phyloP scores from a whole-genome alignment of 2,797 vertebrate species.

The Nannoperca obscura region DNA sequence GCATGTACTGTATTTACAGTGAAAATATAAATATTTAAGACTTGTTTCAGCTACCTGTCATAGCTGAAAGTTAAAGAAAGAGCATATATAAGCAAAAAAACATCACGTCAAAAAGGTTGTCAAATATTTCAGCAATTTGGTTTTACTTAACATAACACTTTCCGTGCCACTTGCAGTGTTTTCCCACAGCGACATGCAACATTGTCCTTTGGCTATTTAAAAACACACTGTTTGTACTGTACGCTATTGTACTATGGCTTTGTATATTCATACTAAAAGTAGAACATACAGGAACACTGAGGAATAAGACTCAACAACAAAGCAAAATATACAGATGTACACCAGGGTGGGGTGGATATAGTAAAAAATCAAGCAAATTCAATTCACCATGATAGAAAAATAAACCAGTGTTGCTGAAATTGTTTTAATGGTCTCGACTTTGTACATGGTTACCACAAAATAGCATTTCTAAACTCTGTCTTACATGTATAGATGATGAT shows the following conservation, averaged over 20 bases:
- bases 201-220: slow-evolving; percentile 38
- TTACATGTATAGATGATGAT: not conserved
- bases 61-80: not conserved
- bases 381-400: slow-evolving; percentile 6
- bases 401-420: slow-evolving; percentile 7
- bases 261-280: slow-evolving; percentile 46
- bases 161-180: slow-evolving; percentile 24
- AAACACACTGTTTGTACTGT: slow-evolving; percentile 19
- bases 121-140: slow-evolving; percentile 15
- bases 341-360: not conserved
- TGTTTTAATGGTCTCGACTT: slow-evolving; percentile 8
- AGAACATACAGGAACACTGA: slow-evolving; percentile 36
- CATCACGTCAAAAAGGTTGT: not conserved
- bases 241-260: slow-evolving; percentile 9
- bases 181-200: slow-evolving; percentile 24
- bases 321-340: slow-evolving; percentile 1
- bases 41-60: not conserved
- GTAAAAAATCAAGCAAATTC: not conserved
- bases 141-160: slow-evolving; percentile 25
- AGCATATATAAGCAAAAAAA: not conserved
- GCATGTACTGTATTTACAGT: not conserved
- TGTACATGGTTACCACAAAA: not conserved
- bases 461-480: not conserved
- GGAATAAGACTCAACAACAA: slow-evolving; percentile 34
- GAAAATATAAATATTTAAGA: not conserved